phyloP scores from a whole-genome alignment of 2,797 vertebrate species.

The Coregonus suidteri region DNA sequence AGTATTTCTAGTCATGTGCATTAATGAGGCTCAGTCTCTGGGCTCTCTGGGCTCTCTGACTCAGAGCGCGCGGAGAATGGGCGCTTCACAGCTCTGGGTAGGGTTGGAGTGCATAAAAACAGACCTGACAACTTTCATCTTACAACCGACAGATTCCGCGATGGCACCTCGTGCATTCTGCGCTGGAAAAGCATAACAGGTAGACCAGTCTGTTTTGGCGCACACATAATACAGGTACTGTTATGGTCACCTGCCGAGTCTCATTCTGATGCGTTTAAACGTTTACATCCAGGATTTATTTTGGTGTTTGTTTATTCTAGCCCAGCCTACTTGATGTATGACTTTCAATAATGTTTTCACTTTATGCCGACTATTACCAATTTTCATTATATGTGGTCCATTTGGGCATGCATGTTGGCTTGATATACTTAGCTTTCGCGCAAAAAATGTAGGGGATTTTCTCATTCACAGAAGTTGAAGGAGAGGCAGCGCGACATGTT shows the following conservation, averaged over 20 bases:
- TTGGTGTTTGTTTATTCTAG: background rate
- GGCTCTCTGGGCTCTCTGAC: conserved; percentile 13
- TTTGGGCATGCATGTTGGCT: background rate
- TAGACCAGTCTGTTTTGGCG: conserved; percentile 24
- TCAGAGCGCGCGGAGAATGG: conserved; percentile 59
- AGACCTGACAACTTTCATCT: conserved; percentile 61
- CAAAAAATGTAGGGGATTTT: too few species aligned
- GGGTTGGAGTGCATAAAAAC: conserved; percentile 26
- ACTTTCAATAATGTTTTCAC: background rate
- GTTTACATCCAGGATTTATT: background rate
- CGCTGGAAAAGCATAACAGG: conserved; percentile 63
- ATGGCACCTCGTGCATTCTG: conserved; percentile 62
- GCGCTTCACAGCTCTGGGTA: conserved; percentile 45
- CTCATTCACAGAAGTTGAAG: too few species aligned
- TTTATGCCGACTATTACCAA: background rate
- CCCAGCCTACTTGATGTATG: background rate
- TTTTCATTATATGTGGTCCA: background rate
- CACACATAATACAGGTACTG: background rate
- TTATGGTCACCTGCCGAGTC: background rate
- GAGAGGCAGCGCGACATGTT: too few species aligned
- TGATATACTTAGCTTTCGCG: too few species aligned
- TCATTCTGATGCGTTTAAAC: background rate
- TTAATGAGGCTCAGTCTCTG: conserved; percentile 19
- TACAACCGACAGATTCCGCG: conserved; percentile 42
- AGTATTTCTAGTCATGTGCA: conserved; percentile 30